Percentiles rank a stretch among this genome's conserved stretches.
phyloP scores from a whole-genome alignment of 2,797 vertebrate species.

The Pelobates cultripes region DNA sequence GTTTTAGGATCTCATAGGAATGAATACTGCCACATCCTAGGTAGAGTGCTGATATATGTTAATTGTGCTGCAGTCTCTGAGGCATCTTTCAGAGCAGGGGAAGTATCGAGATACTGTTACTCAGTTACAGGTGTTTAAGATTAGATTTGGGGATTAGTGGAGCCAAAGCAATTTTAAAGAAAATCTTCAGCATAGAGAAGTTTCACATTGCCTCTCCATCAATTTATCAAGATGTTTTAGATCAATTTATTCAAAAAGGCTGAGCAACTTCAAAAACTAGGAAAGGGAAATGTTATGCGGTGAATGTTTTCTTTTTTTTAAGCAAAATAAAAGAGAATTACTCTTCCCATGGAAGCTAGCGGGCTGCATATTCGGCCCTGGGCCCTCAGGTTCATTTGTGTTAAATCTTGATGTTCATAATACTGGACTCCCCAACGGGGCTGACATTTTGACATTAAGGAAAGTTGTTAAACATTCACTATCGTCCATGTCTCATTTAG shows the following conservation, averaged over 20 bases:
- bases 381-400: too few species aligned
- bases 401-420: too few species aligned
- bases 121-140: conserved; percentile 3
- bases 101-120: background rate
- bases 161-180: conserved; percentile 3
- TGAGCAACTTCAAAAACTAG: background rate
- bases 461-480: too few species aligned
- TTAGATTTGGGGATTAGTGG: background rate
- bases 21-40: background rate
- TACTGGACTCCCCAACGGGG: too few species aligned
- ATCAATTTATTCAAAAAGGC: background rate
- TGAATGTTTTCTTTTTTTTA: background rate
- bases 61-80: background rate
- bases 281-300: background rate
- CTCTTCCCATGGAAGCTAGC: too few species aligned
- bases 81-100: background rate
- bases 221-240: background rate
- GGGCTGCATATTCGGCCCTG: too few species aligned
- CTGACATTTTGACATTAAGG: too few species aligned
- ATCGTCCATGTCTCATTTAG: too few species aligned
- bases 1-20: background rate
- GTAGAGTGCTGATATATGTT: background rate
- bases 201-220: background rate
- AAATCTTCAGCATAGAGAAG: background rate
- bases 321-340: too few species aligned